Evolutionary conservation across 2,888 invertebrate species (phyloP).

Genomic region (Aproaerema taeniolella): DNA sequence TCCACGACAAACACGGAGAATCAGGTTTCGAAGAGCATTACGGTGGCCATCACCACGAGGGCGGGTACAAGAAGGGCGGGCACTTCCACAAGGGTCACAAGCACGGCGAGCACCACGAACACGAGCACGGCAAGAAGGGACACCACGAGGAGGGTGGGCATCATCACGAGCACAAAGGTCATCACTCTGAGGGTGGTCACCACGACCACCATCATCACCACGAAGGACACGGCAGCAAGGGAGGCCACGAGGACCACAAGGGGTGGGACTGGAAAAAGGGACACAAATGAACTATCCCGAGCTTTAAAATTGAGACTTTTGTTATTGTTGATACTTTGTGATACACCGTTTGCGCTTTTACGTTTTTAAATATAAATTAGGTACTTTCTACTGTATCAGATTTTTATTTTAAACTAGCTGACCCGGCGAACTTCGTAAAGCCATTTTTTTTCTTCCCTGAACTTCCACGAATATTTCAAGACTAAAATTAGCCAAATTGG

Average conservation of each 20-base stretch:
- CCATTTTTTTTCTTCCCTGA: too few relatives aligned
- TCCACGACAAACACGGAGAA: conserved; percentile 90
- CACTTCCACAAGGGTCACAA: conserved; percentile 88
- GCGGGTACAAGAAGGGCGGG: conserved; percentile 87
- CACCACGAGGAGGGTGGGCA: conserved; percentile 87
- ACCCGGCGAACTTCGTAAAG: too few relatives aligned
- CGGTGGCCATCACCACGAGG: conserved; percentile 85
- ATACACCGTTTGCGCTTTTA: conserved; percentile 29
- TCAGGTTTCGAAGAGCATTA: conserved; percentile 88
- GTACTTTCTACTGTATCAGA: too few relatives aligned
- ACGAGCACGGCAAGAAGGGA: conserved; percentile 87
- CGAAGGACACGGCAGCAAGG: conserved; percentile 85
- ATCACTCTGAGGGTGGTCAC: conserved; percentile 85
- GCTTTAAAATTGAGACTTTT: conserved; percentile 28
- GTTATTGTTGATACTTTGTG: conserved; percentile 59
- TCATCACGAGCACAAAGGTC: conserved; percentile 85
- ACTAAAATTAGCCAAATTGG: too few relatives aligned
- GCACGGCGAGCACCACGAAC: conserved; percentile 84
- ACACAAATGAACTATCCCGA: conserved; percentile 37
- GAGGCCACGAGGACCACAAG: conserved; percentile 86
- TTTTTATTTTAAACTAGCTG: too few relatives aligned
- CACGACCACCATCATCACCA: conserved; percentile 85
- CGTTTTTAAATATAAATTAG: conserved; percentile 1
- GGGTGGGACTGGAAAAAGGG: conserved; percentile 83
- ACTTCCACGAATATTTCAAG: too few relatives aligned